phyloP scores from a whole-genome alignment of 2,888 invertebrate genomes.

The Mythimna ferrago region DNA sequence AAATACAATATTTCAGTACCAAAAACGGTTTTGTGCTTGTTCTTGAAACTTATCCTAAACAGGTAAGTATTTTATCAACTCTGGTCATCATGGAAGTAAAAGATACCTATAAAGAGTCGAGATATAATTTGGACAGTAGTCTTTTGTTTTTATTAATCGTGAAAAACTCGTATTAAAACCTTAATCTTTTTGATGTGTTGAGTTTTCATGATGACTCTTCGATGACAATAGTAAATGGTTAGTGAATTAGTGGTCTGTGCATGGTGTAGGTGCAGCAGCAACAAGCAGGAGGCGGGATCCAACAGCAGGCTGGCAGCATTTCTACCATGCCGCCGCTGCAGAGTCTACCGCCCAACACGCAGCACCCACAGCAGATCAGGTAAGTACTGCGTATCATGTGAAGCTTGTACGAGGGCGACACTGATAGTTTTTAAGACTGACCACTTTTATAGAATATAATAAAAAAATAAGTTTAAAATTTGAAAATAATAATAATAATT shows the following conservation, averaged over 20 bases:
- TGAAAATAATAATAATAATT: no score
- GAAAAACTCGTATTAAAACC: no score
- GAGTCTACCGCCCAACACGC: conserved; percentile 90
- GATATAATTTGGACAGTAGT: background rate
- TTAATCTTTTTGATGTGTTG: no score
- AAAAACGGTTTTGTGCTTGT: conserved; percentile 8
- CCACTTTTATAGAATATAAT: no score
- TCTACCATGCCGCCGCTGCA: conserved; percentile 95
- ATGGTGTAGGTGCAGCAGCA: conserved; percentile 79
- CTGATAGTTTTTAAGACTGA: no score
- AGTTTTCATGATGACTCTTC: background rate
- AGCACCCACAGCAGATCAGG: conserved; percentile 91
- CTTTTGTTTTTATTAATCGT: background rate
- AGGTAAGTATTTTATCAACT: background rate
- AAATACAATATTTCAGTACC: conserved; percentile 25
- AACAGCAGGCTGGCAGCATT: conserved; percentile 91
- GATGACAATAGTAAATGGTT: background rate
- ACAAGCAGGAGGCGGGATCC: conserved; percentile 75
- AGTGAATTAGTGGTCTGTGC: conserved; percentile 9
- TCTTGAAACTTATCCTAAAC: background rate
- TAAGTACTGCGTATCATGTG: conserved; percentile 51
- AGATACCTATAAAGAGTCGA: background rate
- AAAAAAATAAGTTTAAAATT: no score
- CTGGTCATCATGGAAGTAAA: background rate
- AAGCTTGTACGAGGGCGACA: background rate